A percentile compares a stretch with the other conserved stretches of the same genome.
Conservation (phyloP, 2,113 vertebrate species). For the Rhinolophus ferrumequinum region DNA sequence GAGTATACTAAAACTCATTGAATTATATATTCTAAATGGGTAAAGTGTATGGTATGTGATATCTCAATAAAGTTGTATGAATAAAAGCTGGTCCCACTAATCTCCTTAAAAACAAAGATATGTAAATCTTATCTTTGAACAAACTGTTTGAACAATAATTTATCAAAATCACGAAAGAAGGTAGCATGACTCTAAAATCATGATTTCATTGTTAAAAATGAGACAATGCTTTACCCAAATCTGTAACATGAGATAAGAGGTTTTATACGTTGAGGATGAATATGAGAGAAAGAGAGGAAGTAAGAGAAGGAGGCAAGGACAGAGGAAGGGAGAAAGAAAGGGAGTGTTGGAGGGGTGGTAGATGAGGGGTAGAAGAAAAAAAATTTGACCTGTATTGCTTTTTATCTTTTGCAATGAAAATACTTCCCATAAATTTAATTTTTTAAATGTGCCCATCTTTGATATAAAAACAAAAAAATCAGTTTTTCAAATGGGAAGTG, state of each 20-base stretch:
- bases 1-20: background rate
- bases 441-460: background rate
- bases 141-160: background rate
- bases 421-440: background rate
- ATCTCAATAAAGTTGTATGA: background rate
- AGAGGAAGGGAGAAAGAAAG: background rate
- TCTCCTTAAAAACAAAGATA: background rate
- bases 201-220: background rate
- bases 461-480: background rate
- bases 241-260: background rate
- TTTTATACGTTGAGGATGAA: background rate
- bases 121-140: background rate
- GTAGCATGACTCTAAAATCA: background rate
- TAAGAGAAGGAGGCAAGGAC: background rate
- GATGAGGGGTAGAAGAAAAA: background rate
- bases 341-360: background rate
- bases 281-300: background rate
- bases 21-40: background rate
- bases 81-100: background rate
- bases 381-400: background rate
- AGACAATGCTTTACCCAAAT: background rate
- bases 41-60: background rate
- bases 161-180: constrained; percentile 6
- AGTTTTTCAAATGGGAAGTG: background rate
- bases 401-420: background rate